Evolutionary conservation across 1,140 invertebrate species (phyloP), one percentile per base, ranked within the genome.

Genomic region (Patella vulgata): DNA sequence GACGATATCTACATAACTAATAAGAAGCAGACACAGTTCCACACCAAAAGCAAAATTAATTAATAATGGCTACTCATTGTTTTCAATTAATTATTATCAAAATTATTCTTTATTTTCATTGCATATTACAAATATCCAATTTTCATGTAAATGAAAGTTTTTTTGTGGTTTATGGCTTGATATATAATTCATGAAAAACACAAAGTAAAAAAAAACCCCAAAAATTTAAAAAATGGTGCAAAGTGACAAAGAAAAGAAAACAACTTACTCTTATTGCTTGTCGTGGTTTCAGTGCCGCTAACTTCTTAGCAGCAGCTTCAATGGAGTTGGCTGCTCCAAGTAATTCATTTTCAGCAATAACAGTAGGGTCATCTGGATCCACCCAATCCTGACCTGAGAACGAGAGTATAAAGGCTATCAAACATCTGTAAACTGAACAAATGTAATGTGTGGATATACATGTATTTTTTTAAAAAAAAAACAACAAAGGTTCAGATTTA

Each of bases 291-390:
- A 99, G 84, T 77, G 91, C 91, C 0, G 95, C 93, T 53, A 99
- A 85, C 82, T 98, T 98, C 77, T 94, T 94, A 1, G 97, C 96
- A 36, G 97, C 97, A 0, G 96, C 96, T 86, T 99, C 97, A 59
- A 99, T 99, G 23, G 96, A 97, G 31, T 92, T 94, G 0, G 97
- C 97, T 11, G 97, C 97, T 17, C 95, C 95, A 1, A 99, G 86
- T n/a, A 99, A 84, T 84, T 99, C 97, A 82, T 96, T 98, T 83
- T 99, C 97, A 1, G 97, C 97, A 68, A 98, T 97, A 0, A 97
- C 94, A 0, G 95, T 98, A 0, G 96, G 95, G 85, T 99, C 96
- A 77, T 97, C 93, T 0, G 95, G 95, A 86, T 98, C 95, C 61
- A 95, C 92, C 93, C 94, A 98, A 75, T 96, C 94, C 3, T 89